These are phyloP conservation scores for Paraescarpia echinospica DNA, from an alignment of 1,140 invertebrate genomes.

Conservation along the genomic window DNA sequence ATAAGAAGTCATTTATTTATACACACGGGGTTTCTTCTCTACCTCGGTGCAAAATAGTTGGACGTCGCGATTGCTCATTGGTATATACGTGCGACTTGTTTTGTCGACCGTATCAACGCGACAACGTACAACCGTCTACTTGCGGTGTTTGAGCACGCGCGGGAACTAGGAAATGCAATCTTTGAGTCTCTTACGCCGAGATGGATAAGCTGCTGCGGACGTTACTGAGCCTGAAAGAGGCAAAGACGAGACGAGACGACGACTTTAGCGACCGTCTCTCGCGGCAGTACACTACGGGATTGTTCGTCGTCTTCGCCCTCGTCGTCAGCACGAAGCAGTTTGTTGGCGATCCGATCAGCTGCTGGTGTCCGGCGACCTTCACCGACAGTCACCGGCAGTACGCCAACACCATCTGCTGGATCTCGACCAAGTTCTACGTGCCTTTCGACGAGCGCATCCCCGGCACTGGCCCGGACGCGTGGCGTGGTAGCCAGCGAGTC, in stretches of 20 bases:
- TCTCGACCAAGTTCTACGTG: conserved; percentile 60
- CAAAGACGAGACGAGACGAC: conserved; percentile 60
- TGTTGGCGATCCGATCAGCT: conserved; percentile 62
- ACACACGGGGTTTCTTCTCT: neutral
- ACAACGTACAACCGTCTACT: neutral
- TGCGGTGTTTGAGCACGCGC: neutral
- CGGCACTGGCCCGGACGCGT: conserved; percentile 9
- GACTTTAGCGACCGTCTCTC: conserved; percentile 63
- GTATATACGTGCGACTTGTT: neutral
- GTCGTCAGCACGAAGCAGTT: conserved; percentile 63
- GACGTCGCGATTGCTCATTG: neutral
- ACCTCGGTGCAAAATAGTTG: neutral
- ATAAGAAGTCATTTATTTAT: neutral
- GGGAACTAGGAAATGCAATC: neutral
- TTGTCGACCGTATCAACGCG: neutral
- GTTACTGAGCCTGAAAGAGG: conserved; percentile 31
- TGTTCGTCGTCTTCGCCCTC: conserved; percentile 61
- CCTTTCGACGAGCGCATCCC: conserved; percentile 48
- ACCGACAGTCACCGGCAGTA: conserved; percentile 58
- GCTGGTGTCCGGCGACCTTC: conserved; percentile 57
- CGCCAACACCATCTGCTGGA: conserved; percentile 57
- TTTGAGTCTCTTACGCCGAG: neutral
- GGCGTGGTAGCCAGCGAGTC: conserved; percentile 32
- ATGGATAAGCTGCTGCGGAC: conserved; percentile 25
- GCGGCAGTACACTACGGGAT: conserved; percentile 61